These are phyloP conservation scores for Trichonephila clavipes DNA, from an alignment of 1,140 invertebrate species.

Conservation along the genomic window DNA sequence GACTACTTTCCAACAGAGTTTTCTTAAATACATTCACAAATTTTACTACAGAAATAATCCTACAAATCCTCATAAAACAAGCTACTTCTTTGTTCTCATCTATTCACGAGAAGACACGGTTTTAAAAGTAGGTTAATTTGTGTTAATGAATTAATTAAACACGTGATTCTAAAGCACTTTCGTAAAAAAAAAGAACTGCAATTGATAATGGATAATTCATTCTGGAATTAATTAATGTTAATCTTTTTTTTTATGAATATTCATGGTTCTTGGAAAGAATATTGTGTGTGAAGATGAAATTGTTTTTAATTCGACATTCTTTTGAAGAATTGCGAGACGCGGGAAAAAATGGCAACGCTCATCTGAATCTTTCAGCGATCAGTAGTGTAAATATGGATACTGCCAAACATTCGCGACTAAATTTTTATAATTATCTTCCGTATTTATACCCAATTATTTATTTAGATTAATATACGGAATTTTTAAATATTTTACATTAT, in stretches of 20 bases:
- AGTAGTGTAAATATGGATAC: too few species aligned
- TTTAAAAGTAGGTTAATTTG: not conserved
- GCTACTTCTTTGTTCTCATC: not conserved
- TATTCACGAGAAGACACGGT: not conserved
- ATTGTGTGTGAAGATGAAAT: not conserved
- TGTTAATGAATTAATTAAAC: slow-evolving; percentile 22
- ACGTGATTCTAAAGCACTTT: not conserved
- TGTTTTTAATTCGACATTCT: not conserved
- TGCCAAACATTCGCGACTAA: too few species aligned
- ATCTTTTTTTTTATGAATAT: not conserved
- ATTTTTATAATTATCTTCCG: too few species aligned
- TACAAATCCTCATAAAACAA: too few species aligned
- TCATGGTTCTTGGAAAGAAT: not conserved
- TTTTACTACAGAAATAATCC: too few species aligned
- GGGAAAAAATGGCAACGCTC: too few species aligned
- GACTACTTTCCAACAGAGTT: too few species aligned
- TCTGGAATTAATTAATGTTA: not conserved
- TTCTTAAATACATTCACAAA: too few species aligned
- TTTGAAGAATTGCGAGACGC: not conserved
- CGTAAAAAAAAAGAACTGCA: not conserved
- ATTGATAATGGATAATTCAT: slow-evolving; percentile 1
- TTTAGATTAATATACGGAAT: too few species aligned
- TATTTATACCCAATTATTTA: too few species aligned
- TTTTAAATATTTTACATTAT: too few species aligned
- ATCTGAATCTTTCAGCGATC: too few species aligned